These are phyloP conservation scores for Griposia aprilina DNA, from an alignment of 2,888 invertebrate genomes.

Conservation along the genomic window DNA sequence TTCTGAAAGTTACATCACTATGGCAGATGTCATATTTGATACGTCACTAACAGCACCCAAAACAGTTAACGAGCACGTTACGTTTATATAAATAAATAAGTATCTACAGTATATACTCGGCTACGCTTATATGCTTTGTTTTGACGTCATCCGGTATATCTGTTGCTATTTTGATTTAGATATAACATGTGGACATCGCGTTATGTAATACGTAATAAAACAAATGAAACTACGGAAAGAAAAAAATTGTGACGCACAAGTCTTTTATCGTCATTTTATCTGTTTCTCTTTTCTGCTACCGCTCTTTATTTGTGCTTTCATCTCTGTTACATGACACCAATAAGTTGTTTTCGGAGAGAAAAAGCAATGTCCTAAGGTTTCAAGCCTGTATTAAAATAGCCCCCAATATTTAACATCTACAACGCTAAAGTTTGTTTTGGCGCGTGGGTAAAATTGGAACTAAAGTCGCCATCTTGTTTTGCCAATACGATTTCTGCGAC, in stretches of 20 bases:
- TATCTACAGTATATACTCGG: not conserved
- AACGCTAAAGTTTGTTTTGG: not conserved
- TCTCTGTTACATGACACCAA: conserved; percentile 9
- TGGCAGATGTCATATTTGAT: conserved; percentile 10
- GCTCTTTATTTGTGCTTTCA: conserved; percentile 7
- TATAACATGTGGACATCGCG: conserved; percentile 18
- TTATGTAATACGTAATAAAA: conserved; percentile 14
- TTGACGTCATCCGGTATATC: conserved; percentile 32
- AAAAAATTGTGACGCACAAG: not conserved
- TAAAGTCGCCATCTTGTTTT: not conserved
- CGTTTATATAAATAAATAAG: not conserved
- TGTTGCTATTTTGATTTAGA: conserved; percentile 24
- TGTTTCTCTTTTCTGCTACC: not conserved
- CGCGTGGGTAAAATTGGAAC: not conserved
- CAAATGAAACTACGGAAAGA: not conserved
- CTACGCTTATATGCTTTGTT: conserved; percentile 24
- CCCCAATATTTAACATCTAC: not conserved
- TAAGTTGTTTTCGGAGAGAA: not conserved
- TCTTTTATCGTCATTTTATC: not conserved
- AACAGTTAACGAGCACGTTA: not conserved
- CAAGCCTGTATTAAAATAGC: not conserved
- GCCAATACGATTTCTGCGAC: not conserved
- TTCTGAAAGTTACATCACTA: not conserved
- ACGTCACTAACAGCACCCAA: conserved; percentile 11
- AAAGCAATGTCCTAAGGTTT: not conserved